Conservation (phyloP, 2,797 vertebrate species). For the Cossypha niveicapilla region DNA sequence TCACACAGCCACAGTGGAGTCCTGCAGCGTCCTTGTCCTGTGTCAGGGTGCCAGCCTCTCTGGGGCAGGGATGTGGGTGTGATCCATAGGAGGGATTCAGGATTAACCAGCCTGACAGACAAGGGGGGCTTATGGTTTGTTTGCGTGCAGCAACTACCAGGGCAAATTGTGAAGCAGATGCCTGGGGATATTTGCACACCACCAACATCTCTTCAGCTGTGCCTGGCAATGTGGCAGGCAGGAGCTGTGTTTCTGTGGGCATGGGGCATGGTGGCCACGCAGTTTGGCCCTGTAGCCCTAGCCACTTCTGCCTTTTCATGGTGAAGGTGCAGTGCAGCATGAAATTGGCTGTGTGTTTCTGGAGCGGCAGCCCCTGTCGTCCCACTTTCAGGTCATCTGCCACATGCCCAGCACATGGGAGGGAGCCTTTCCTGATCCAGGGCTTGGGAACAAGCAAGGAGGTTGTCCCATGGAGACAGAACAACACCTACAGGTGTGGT, state of each 20-base stretch:
- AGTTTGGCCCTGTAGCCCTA: not conserved
- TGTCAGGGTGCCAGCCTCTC: not conserved
- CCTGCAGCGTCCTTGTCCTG: not conserved
- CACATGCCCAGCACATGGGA: accelerated
- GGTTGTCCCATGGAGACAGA: not conserved
- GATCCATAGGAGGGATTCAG: not conserved
- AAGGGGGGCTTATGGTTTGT: not conserved
- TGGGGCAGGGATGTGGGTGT: not conserved
- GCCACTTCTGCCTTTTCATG: not conserved
- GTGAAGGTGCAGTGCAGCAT: not conserved
- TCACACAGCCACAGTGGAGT: not conserved
- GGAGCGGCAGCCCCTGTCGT: not conserved
- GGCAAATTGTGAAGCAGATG: not conserved
- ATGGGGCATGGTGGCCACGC: accelerated
- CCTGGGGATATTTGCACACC: not conserved
- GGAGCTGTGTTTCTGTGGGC: not conserved
- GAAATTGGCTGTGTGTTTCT: not conserved
- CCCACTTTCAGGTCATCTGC: not conserved
- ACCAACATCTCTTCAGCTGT: not conserved
- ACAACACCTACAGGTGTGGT: not conserved
- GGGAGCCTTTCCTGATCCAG: not conserved
- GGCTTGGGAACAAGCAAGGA: not conserved
- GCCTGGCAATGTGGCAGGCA: not conserved
- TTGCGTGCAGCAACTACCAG: not conserved
- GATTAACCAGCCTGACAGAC: not conserved